Base-by-base conservation (phyloP, 2,113 vertebrate genomes). In the Mirza zaza region DNA sequence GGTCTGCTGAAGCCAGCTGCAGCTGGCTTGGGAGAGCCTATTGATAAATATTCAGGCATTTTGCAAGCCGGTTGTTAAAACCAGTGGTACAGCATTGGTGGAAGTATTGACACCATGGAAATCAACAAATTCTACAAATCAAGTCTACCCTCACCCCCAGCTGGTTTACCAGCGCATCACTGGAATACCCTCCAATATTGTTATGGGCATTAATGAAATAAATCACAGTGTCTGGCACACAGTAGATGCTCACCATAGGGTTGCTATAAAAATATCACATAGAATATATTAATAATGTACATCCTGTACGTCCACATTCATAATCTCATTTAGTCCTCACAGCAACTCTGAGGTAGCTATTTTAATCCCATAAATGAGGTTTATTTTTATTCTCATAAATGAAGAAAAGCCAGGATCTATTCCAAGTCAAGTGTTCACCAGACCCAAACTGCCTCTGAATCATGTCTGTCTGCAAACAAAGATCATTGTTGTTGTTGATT, bases 331-430 rank as follows among this genome's bases (percentile, higher is more conserved):
- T 82, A 76, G 61, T 80, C 70, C 20, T 92, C 18, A 68, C 63
- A 75, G 57, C 67, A 85, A 29, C 59, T 75, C 32, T 70, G 42
- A 87, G 36, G 27, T 80, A 71, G 42, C 55, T 55, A 55, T 57
- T 57, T 57, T 57, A 57, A 57, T 57, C 18, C 55, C 55, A 57
- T 57, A 21, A 57, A 52, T 52, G 73, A 92, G 52, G 42, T 85
- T 89, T 52, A 71, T 73, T 91, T 97, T 82, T 82, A 97, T 45
- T 52, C 65, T 82, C 57, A 39, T 29, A n/a, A 92, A 71, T 68
- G 52, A 79, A 92, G n/a, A 91, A 85, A 32, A 71, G 8, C 63
- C 48, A 73, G 42, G 42, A 70, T 87, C 45, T 63, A 87, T 67
- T 93, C 52, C 36, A 90, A 87, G 80, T 80, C n/a, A 91, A 90